A percentile compares a stretch with the other conserved stretches of the same genome.
These are phyloP conservation scores for Sceliomorpha sp. DNA, from an alignment of 2,888 invertebrate genomes.

Conservation along the genomic window DNA sequence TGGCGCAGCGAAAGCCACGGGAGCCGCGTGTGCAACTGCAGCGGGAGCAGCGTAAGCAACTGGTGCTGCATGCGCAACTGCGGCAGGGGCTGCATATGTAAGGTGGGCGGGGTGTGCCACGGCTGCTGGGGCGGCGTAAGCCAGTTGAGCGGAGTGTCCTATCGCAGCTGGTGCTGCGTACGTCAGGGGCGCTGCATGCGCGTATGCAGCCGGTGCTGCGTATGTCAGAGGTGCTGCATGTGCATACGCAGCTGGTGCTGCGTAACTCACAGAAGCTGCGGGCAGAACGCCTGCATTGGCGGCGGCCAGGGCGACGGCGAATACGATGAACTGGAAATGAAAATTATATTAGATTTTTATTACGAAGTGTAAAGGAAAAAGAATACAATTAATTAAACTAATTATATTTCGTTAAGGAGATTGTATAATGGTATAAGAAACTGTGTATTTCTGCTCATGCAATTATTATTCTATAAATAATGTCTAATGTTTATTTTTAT, in stretches of 20 bases:
- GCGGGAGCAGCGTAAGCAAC: constrained; percentile 83
- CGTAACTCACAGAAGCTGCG: neutral
- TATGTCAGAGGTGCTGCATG: neutral
- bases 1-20: too few species aligned
- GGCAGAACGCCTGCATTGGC: neutral
- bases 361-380: neutral
- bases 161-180: too few species aligned
- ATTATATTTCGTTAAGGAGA: neutral
- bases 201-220: too few species aligned
- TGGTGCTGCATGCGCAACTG: constrained; percentile 81
- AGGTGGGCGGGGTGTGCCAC: neutral
- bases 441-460: too few species aligned
- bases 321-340: neutral
- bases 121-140: neutral
- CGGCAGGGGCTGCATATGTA: neutral
- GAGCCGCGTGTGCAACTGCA: constrained; percentile 54
- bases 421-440: neutral
- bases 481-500: too few species aligned
- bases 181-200: neutral
- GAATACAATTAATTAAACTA: neutral
- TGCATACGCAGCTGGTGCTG: neutral
- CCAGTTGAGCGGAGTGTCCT: too few species aligned
- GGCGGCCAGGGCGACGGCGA: neutral
- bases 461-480: too few species aligned
- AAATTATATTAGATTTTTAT: too few species aligned